A percentile compares a stretch with the other conserved stretches of the same genome.
These are phyloP conservation scores for Notodonta dromedarius DNA, from an alignment of 2,888 invertebrate species.

Conservation along the genomic window DNA sequence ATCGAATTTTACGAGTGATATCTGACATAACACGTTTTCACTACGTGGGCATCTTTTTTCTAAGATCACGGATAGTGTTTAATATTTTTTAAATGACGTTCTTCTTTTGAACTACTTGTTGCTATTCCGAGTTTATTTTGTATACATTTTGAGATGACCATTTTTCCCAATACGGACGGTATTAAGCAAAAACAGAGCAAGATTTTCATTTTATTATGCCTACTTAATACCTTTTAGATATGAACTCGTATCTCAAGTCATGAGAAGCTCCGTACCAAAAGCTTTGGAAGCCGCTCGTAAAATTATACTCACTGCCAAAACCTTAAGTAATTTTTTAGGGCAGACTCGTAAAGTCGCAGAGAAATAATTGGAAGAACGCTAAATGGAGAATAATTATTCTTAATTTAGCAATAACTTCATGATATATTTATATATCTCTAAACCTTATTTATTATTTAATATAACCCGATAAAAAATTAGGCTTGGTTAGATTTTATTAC, in stretches of 20 bases:
- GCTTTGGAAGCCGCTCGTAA: slow-evolving; percentile 38
- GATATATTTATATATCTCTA: too few species aligned
- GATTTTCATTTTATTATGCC: slow-evolving; percentile 1
- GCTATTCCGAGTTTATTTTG: not conserved
- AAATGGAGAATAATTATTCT: not conserved
- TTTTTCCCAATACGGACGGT: not conserved
- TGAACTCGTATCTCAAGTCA: slow-evolving; percentile 7
- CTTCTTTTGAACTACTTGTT: not conserved
- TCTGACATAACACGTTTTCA: too few species aligned
- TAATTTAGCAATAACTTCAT: too few species aligned
- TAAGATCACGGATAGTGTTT: too few species aligned
- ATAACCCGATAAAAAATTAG: too few species aligned
- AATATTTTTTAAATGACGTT: not conserved
- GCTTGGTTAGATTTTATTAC: too few species aligned
- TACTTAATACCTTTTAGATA: slow-evolving; percentile 9
- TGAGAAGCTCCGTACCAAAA: slow-evolving; percentile 12
- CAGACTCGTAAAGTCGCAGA: slow-evolving; percentile 43
- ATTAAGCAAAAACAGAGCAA: not conserved
- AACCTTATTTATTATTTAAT: too few species aligned
- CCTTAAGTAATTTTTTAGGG: slow-evolving; percentile 50
- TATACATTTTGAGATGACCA: not conserved
- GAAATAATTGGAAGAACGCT: slow-evolving; percentile 41
- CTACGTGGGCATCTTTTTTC: too few species aligned
- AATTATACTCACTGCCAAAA: slow-evolving; percentile 42
- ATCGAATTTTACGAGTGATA: too few species aligned